These are phyloP conservation scores for Hydractinia echinata DNA, from an alignment of 30 jellyfish, hydroid and myxozoan genomes.

Conservation along the genomic window DNA sequence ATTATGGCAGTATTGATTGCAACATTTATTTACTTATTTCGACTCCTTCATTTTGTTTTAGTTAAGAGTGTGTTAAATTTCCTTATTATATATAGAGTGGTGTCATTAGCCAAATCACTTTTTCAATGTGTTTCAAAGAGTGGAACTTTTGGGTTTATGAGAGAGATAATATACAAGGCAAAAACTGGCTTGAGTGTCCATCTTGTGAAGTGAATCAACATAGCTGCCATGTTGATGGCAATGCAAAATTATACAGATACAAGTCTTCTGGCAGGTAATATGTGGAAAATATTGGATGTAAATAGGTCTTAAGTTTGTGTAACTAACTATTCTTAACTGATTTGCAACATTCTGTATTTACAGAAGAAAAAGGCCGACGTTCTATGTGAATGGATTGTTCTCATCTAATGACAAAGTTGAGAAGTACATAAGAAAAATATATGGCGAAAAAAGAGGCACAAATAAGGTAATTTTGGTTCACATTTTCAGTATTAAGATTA, in stretches of 20 bases:
- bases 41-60: too few relatives aligned
- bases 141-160: constrained; percentile 22
- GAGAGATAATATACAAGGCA: constrained; percentile 26
- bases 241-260: constrained; percentile 20
- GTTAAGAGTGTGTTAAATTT: too few relatives aligned
- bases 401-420: constrained; percentile 1
- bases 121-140: constrained; percentile 43
- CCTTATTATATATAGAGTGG: not conserved
- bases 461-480: not conserved
- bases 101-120: constrained; percentile 14
- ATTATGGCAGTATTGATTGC: not conserved
- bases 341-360: not conserved
- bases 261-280: constrained; percentile 19
- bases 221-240: constrained; percentile 44
- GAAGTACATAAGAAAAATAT: not conserved
- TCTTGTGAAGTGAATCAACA: constrained; percentile 40
- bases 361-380: not conserved
- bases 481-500: not conserved
- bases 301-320: not conserved
- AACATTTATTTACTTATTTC: not conserved
- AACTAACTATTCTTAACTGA: not conserved
- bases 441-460: constrained; percentile 4
- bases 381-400: not conserved
- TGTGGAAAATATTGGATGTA: not conserved
- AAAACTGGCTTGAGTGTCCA: constrained; percentile 35